Base-by-base conservation (phyloP, 1,140 invertebrate genomes). In the Bombus confusus region DNA sequence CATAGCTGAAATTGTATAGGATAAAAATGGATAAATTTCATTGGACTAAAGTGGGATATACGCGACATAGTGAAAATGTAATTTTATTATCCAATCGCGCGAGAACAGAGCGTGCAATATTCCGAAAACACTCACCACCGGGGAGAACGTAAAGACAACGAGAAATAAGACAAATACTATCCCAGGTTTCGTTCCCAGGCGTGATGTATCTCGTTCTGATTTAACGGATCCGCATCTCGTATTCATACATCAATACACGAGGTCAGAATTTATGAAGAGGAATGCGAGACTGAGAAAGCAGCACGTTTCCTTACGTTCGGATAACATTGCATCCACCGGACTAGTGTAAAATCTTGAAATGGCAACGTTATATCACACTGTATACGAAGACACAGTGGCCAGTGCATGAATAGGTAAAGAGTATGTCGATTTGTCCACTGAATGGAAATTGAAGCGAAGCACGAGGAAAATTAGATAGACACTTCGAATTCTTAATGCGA, bases 41-140 rank as follows among this genome's bases (percentile, higher is more conserved):
- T 13, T 62, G 10, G 28, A 13, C 28, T 12, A 62, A 62, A 62
- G 6, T 4, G 28, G 10, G 12, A n/a, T 15, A 73, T 64, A 43
- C 71, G 52, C 57, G 39, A 15, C 39, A 39, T 39, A 82, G n/a
- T 74, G 34, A 64, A 82, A 82, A 82, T 22, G 69, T 74, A 74
- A 82, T 64, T 74, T 74, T 74, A 82, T 82, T 81, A 74, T 62
- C 39, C 69, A 81, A 81, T 81, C 71, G n/a, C 47, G 12, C 52
- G 34, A 31, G 25, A 28, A 1, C 28, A 15, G n/a, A n/a, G 28
- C 43, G 34, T 3, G 34, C 64, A 78, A 84, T 78, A 59, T 43
- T 41, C n/a, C 43, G 43, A 15, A 59, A 84, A 31, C 37, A 12
- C 28, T 34, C 1, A 3, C 9, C 34, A 22, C 9, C 9, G 28